These are phyloP conservation scores for Orientallactaga bullata DNA, from an alignment of 2,113 vertebrate genomes.

Conservation along the genomic window DNA sequence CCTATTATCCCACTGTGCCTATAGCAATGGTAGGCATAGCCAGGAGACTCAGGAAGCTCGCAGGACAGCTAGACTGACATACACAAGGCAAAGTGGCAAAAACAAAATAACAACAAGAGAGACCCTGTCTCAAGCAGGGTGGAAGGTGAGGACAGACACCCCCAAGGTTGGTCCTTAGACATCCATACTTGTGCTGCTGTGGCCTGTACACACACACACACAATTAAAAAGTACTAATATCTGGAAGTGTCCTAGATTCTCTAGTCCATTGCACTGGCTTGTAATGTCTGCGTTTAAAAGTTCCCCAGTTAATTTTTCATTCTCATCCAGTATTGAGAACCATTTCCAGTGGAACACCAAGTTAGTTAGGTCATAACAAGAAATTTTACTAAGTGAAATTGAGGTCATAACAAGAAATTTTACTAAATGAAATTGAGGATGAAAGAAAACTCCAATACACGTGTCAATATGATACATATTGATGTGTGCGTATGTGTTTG, in stretches of 20 bases:
- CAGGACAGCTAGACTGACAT: too few relatives aligned
- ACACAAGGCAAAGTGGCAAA: too few relatives aligned
- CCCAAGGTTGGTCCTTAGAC: too few relatives aligned
- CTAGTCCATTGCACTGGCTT: neutral
- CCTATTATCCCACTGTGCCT: too few relatives aligned
- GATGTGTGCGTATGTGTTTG: neutral
- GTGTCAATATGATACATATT: neutral
- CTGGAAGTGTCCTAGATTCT: neutral
- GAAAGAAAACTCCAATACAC: neutral
- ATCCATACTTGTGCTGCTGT: too few relatives aligned
- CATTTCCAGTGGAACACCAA: constrained; percentile 3
- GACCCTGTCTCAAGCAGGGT: too few relatives aligned
- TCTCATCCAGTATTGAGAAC: constrained; percentile 4
- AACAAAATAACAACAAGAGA: too few relatives aligned
- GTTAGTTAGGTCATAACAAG: constrained; percentile 9
- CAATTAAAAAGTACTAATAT: neutral
- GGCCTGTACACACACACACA: too few relatives aligned
- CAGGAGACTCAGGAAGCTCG: too few relatives aligned
- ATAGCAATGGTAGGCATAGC: too few relatives aligned
- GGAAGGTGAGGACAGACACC: too few relatives aligned
- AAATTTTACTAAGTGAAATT: neutral
- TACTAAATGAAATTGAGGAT: neutral
- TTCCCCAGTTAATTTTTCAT: neutral
- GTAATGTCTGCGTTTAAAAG: neutral
- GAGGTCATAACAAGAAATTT: constrained; percentile 11